Evolutionary conservation across 2,797 vertebrate species (phyloP), one percentile per base, ranked within the genome.

Genomic region (Acanthurus leucopareius): DNA sequence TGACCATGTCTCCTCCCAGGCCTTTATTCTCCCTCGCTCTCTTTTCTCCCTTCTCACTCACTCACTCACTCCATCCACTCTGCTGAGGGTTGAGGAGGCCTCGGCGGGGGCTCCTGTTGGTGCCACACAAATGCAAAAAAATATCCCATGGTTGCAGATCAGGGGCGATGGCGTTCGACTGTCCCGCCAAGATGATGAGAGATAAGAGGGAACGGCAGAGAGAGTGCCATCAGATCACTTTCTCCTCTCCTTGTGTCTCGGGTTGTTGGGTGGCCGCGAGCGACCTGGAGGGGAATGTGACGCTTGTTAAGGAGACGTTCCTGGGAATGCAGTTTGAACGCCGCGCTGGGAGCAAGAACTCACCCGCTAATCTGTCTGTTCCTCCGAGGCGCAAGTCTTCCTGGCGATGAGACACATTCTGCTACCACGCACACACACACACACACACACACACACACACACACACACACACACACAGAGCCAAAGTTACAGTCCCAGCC

Each of bases 251-350:
- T 93, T 79, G 87, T 91, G 85, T 89, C 63, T 80, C 80, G 90
- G 81, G 10, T 86, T 91, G 73, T 60, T 72, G 74, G 92, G 92
- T 91, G 82, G 96, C 96, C 95, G 93, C 88, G 92, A 96, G 96
- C 94, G 44, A 92, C 89, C 91, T 84, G 83, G 83, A 87, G 92
- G 92, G 89, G 75, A 86, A 94, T 93, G 95, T 91, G 95, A 95
- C 92, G 96, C 95, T 95, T 96, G 96, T 96, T 97, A 96, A 96
- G 95, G 93, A 94, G 96, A 86, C 45, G 61, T 91, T 96, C 96
- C 94, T 95, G 75, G 83, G 91, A 90, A 92, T 87, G 85, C 70
- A 57, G 80, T 83, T 84, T 79, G 82, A 92, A 69, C 16, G 64
- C 28, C 54, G 61, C 16, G 73, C 88, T 91, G 88, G 86, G 86